Evolutionary conservation across 2,113 vertebrate species (phyloP).

Genomic region (Nematolebias whitei): DNA sequence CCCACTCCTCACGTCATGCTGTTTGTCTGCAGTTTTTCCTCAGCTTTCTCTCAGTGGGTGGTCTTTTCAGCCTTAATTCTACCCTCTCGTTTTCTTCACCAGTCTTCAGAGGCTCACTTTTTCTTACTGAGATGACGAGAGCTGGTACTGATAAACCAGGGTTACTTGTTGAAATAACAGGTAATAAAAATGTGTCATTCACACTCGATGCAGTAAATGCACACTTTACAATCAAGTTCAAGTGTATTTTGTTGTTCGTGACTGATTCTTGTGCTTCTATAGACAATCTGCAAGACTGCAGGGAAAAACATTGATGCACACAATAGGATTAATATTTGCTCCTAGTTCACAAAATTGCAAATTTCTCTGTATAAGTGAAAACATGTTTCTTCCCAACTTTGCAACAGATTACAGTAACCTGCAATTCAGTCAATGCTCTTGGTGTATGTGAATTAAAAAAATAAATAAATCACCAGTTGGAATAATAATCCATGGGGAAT

Average conservation of each 20-base stretch:
- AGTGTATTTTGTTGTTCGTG: conserved; percentile 3
- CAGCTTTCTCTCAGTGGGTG: conserved; percentile 17
- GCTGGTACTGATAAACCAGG: conserved; percentile 13
- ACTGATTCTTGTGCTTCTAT: conserved; percentile 2
- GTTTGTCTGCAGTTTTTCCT: conserved; percentile 19
- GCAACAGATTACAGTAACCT: too few species aligned
- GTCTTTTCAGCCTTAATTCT: conserved; percentile 28
- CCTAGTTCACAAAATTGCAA: too few species aligned
- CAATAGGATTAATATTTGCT: too few species aligned
- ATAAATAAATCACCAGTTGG: too few species aligned
- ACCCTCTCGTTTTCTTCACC: conserved; percentile 21
- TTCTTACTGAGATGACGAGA: conserved; percentile 12
- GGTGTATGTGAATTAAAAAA: too few species aligned
- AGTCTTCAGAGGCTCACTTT: conserved; percentile 9
- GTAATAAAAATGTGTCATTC: conserved; percentile 7
- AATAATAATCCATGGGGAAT: too few species aligned
- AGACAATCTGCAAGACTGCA: background rate
- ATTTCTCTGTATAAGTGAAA: too few species aligned
- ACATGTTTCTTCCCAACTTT: too few species aligned
- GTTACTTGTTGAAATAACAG: background rate
- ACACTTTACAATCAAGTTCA: background rate
- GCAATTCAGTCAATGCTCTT: too few species aligned
- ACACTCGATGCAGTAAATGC: conserved; percentile 19
- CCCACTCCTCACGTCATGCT: background rate
- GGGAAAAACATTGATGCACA: conserved; percentile 4